Base-by-base conservation (phyloP, 2,797 vertebrate genomes). In the Sebastes aleutianus region DNA sequence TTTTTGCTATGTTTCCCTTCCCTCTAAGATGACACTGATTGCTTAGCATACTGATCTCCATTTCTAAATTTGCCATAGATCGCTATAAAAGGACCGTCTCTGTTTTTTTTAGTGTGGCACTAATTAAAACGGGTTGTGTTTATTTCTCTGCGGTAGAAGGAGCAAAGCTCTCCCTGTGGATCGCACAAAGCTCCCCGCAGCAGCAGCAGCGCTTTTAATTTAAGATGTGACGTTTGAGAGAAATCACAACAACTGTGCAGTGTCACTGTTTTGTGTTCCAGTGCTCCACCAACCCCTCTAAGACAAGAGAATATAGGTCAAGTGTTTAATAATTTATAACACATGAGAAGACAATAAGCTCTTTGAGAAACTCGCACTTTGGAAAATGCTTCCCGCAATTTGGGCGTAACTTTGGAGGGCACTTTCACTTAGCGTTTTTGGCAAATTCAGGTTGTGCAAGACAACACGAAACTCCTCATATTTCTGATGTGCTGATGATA, bases 231-330 rank as follows among this genome's bases (percentile, higher is more conserved):
- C 14, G 43, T 75, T 85, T 71, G 32, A 63, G 39, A 74, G 65
- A 58, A 76, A 83, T 76, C 53, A 39, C 54, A 57, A 54, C 32
- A 79, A 50, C 82, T 85, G 65, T 85, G 90, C 89, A 43, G 69
- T 53, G 80, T 91, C 87, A 86, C 77, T 62, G 43, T 76, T 88
- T 79, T 77, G 76, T 58, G 66, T 85, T 81, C 66, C 75, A 70
- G 6, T 78, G 72, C 78, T 82, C 81, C 61, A 64, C 31, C 82
- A 87, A 79, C 53, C 73, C 53, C 43, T 54, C 61, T 57, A 59
- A 90, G 76, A 83, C 68, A n/a, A 31, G 27, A 70, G 62, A 93
- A 91, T 91, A 87, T 92, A 82, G 91, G 88, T 84, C 92, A 92
- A 34, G 14, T 74, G 26, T 90, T 91, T 79, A 92, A 93, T 85